Conservation (phyloP, 2,113 vertebrate genomes). For the Cochlearius cochlearius region DNA sequence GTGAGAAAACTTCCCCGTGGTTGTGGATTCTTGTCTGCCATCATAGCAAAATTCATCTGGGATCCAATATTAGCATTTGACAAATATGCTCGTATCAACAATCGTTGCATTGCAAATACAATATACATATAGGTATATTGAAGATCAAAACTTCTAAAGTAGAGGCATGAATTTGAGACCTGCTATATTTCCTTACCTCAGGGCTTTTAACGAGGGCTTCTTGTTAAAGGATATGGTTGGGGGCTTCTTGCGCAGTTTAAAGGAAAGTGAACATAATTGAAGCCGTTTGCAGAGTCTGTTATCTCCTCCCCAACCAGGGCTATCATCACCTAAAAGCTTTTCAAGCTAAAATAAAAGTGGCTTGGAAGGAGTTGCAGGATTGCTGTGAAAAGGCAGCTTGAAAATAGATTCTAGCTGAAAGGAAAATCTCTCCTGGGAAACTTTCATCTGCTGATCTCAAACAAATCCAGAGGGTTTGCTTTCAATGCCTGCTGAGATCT, state of each 20-base stretch:
- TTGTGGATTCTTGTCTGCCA: neutral
- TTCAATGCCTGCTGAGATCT: neutral
- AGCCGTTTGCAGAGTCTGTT: neutral
- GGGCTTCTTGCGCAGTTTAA: neutral
- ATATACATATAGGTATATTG: neutral
- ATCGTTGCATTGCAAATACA: neutral
- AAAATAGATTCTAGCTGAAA: conserved; percentile 17
- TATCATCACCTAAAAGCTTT: conserved; percentile 8
- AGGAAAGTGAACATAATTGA: neutral
- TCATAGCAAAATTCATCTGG: neutral
- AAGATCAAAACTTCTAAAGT: neutral
- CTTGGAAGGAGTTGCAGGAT: neutral
- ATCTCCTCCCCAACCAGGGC: neutral
- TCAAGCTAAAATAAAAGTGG: conserved; percentile 1
- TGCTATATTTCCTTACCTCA: neutral
- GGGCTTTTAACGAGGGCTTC: neutral
- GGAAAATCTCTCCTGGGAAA: neutral
- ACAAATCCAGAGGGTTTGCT: neutral
- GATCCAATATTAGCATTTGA: neutral
- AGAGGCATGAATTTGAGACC: neutral
- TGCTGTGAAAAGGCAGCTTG: conserved; percentile 3
- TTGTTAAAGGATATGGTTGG: neutral
- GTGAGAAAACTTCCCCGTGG: neutral
- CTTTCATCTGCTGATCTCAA: neutral
- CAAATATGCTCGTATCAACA: neutral